These are phyloP conservation scores for Drosophila lini DNA, from an alignment of 1,140 invertebrate species.

Conservation along the genomic window DNA sequence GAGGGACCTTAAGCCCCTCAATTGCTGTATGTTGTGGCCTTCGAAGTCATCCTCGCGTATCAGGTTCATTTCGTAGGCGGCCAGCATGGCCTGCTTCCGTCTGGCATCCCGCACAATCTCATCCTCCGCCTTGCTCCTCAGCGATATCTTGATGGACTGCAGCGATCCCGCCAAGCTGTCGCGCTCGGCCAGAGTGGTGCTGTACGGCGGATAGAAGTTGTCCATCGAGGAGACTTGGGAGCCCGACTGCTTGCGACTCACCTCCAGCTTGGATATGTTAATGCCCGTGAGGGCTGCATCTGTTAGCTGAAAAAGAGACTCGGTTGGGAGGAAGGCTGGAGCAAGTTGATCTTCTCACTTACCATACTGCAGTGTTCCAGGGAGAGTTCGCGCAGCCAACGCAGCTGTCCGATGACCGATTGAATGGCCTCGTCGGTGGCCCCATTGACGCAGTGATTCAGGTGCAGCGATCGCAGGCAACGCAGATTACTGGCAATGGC, in stretches of 20 bases:
- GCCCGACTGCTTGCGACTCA: slow-evolving; percentile 51
- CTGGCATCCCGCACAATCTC: slow-evolving; percentile 88
- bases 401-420: slow-evolving; percentile 87
- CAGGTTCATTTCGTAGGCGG: slow-evolving; percentile 86
- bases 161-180: slow-evolving; percentile 47
- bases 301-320: slow-evolving; percentile 66
- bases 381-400: slow-evolving; percentile 86
- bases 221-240: slow-evolving; percentile 45
- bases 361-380: slow-evolving; percentile 88
- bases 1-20: slow-evolving; percentile 86
- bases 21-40: slow-evolving; percentile 86
- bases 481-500: slow-evolving; percentile 86
- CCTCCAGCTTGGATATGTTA: slow-evolving; percentile 82
- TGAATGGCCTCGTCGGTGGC: slow-evolving; percentile 89
- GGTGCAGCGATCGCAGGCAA: slow-evolving; percentile 87
- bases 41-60: slow-evolving; percentile 84
- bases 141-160: slow-evolving; percentile 85
- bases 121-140: slow-evolving; percentile 88
- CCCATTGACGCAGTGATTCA: slow-evolving; percentile 88
- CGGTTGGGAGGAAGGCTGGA: too few relatives aligned
- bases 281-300: slow-evolving; percentile 89
- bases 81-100: slow-evolving; percentile 87
- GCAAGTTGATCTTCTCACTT: slow-evolving; percentile 41
- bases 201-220: slow-evolving; percentile 68
- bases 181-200: slow-evolving; percentile 48